Percentiles rank a stretch among this genome's conserved stretches.
These are phyloP conservation scores for Epinotia brunnichana DNA, from an alignment of 2,888 invertebrate genomes.

Conservation along the genomic window DNA sequence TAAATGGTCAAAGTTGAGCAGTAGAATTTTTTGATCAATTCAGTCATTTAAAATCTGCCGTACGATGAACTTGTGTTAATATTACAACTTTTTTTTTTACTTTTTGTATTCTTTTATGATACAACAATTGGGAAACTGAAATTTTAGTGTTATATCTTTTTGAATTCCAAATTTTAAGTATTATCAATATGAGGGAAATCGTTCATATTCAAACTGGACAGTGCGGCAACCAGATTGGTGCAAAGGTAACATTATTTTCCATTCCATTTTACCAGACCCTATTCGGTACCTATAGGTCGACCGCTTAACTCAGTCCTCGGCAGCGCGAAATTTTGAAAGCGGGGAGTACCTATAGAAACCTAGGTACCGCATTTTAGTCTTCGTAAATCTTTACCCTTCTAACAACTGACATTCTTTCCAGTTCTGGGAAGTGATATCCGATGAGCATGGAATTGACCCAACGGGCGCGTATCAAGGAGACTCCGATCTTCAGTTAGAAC, in stretches of 20 bases:
- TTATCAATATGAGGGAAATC: constrained; percentile 84
- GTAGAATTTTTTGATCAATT: background rate
- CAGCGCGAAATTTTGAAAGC: too few relatives aligned
- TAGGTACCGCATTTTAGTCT: background rate
- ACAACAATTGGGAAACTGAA: constrained; percentile 19
- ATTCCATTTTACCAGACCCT: too few relatives aligned
- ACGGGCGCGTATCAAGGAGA: constrained; percentile 85
- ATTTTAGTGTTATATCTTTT: constrained; percentile 16
- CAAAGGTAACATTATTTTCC: constrained; percentile 48
- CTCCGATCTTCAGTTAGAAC: constrained; percentile 85
- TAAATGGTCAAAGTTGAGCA: background rate
- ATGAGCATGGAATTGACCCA: constrained; percentile 86
- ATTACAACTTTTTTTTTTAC: background rate
- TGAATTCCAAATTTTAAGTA: constrained; percentile 20
- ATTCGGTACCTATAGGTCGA: too few relatives aligned
- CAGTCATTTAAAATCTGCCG: constrained; percentile 24
- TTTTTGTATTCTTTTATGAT: constrained; percentile 5
- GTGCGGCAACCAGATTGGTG: constrained; percentile 72
- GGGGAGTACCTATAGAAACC: too few relatives aligned
- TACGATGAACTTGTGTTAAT: constrained; percentile 24
- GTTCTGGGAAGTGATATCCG: constrained; percentile 87
- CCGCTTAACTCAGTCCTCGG: too few relatives aligned
- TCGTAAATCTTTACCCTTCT: background rate
- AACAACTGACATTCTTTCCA: background rate
- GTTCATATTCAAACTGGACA: constrained; percentile 87